Conservation (phyloP, 2,888 invertebrate genomes). For the Volucella bombylans region DNA sequence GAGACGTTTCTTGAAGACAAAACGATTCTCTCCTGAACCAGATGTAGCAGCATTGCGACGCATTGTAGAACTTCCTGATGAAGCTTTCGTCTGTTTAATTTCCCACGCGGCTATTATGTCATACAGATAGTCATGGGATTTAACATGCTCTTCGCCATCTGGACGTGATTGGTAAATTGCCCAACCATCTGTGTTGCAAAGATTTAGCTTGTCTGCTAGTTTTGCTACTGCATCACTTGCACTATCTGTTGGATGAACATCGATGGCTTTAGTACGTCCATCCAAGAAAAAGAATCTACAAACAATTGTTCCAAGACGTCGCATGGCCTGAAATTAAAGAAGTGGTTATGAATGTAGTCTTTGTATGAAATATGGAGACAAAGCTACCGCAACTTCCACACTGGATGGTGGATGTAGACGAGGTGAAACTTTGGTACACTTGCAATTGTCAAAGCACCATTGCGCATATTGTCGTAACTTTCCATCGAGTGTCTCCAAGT, state of each 20-base stretch:
- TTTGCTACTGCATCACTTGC: slow-evolving; percentile 94
- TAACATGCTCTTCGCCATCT: slow-evolving; percentile 94
- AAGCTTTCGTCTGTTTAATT: slow-evolving; percentile 85
- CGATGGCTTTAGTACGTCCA: slow-evolving; percentile 96
- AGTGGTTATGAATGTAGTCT: neutral
- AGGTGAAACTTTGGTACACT: slow-evolving; percentile 91
- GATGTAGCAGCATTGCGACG: slow-evolving; percentile 87
- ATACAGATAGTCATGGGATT: slow-evolving; percentile 94
- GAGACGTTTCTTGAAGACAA: slow-evolving; percentile 94
- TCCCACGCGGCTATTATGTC: slow-evolving; percentile 98
- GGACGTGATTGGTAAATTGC: slow-evolving; percentile 95
- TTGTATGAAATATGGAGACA: neutral
- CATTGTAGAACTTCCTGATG: slow-evolving; percentile 83
- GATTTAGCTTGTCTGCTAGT: slow-evolving; percentile 93
- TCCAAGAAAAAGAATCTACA: slow-evolving; percentile 97
- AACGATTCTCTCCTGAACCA: slow-evolving; percentile 93
- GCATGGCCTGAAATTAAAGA: slow-evolving; percentile 87
- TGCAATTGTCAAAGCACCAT: slow-evolving; percentile 96
- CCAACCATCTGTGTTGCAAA: slow-evolving; percentile 95
- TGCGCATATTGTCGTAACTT: slow-evolving; percentile 92
- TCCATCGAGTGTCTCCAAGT: slow-evolving; percentile 86
- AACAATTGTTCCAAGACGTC: slow-evolving; percentile 94
- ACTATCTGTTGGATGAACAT: slow-evolving; percentile 96
- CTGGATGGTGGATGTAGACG: slow-evolving; percentile 94
- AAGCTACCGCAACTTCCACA: slow-evolving; percentile 94